These are phyloP conservation scores for Mallotus villosus DNA, from an alignment of 2,797 vertebrate species.

Conservation along the genomic window DNA sequence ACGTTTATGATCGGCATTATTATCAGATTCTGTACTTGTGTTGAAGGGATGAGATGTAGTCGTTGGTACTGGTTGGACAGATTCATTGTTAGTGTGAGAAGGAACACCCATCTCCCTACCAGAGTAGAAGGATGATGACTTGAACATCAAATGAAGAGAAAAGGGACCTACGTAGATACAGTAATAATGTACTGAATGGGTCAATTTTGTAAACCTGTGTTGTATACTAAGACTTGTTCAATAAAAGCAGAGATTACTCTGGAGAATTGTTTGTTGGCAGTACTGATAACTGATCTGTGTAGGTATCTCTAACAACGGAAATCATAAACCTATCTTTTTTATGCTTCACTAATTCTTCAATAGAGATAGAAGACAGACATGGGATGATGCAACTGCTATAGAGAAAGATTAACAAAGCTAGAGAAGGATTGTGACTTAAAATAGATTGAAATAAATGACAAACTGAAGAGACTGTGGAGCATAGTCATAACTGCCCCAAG, in stretches of 20 bases:
- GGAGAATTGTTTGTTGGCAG: neutral
- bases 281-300: neutral
- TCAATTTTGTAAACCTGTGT: conserved; percentile 18
- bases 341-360: neutral
- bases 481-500: neutral
- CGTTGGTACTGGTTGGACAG: neutral
- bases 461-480: neutral
- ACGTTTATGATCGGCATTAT: conserved; percentile 6
- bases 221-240: conserved; percentile 48
- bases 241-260: conserved; percentile 45
- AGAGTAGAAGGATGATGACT: conserved; percentile 1
- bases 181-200: conserved; percentile 23
- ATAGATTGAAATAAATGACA: neutral
- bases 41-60: conserved; percentile 19
- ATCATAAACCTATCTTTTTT: neutral
- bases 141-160: conserved; percentile 2
- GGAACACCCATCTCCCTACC: neutral
- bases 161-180: neutral
- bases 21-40: conserved; percentile 29
- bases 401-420: neutral
- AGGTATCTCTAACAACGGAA: neutral
- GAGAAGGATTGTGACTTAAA: too few species aligned
- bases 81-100: neutral
- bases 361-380: neutral
- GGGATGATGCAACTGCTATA: neutral